Conservation (phyloP, 2,888 invertebrate genomes). For the Crepidodera aurea region DNA sequence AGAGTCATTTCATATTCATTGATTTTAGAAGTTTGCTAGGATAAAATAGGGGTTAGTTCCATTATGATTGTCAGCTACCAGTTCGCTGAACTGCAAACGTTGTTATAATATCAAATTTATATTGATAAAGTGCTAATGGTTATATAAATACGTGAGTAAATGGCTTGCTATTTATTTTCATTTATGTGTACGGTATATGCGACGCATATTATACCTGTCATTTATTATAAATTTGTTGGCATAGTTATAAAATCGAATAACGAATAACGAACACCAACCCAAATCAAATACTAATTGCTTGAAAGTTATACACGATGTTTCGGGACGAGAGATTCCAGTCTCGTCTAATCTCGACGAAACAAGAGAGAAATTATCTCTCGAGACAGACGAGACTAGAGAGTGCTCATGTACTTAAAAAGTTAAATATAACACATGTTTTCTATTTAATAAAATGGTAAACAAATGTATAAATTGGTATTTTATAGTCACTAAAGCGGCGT, state of each 20-base stretch:
- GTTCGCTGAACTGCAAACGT: conserved; percentile 27
- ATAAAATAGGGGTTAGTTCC: conserved; percentile 14
- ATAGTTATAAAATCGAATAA: conserved; percentile 5
- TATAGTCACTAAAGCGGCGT: no score
- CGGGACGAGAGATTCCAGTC: no score
- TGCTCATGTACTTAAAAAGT: no score
- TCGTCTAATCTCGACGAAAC: no score
- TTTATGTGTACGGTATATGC: neutral
- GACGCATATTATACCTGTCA: conserved; percentile 2
- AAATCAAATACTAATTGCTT: no score
- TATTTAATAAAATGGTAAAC: no score
- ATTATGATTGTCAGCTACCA: conserved; percentile 31
- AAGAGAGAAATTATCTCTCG: no score
- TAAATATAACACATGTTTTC: no score
- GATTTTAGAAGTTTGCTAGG: conserved; percentile 21
- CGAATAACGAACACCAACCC: neutral
- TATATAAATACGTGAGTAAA: conserved; percentile 20
- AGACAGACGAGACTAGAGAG: no score
- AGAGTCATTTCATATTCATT: conserved; percentile 26
- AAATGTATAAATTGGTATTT: no score
- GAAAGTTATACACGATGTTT: no score
- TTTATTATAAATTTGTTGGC: neutral
- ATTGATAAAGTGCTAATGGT: conserved; percentile 33
- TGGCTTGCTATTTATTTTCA: conserved; percentile 35
- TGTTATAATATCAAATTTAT: conserved; percentile 29